Conservation (phyloP, 2,113 vertebrate genomes). For the Bubo bubo region DNA sequence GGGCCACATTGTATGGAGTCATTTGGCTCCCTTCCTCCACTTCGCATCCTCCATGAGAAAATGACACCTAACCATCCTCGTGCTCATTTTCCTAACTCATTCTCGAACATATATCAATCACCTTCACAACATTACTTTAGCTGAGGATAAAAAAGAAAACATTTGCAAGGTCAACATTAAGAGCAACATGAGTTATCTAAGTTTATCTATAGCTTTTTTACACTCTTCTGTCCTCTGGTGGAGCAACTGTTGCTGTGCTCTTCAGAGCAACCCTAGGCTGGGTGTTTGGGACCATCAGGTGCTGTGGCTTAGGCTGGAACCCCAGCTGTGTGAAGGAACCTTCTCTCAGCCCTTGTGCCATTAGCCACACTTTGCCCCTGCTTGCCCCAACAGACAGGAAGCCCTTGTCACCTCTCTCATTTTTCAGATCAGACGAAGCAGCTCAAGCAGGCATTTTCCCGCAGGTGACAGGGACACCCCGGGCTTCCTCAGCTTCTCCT, state of each 20-base stretch:
- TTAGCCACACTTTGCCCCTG: not conserved
- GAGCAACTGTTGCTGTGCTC: not conserved
- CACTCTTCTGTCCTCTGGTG: not conserved
- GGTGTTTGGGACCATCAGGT: not conserved
- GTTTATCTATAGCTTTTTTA: not conserved
- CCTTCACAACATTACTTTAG: not conserved
- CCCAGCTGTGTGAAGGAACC: not conserved
- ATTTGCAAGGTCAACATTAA: not conserved
- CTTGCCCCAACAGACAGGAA: not conserved
- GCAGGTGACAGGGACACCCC: not conserved
- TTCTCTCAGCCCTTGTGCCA: not conserved
- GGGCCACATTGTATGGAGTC: not conserved
- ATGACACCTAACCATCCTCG: not conserved
- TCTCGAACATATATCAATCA: not conserved
- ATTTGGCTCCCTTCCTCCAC: not conserved
- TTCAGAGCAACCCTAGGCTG: not conserved
- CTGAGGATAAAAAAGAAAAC: not conserved
- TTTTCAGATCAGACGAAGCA: not conserved
- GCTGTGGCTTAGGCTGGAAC: not conserved
- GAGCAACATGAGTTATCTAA: not conserved
- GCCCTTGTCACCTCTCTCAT: accelerated
- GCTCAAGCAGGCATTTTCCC: not conserved
- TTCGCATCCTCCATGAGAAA: not conserved
- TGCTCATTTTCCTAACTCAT: not conserved
- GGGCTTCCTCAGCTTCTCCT: not conserved